Evolutionary conservation across 2,888 invertebrate genomes (phyloP).

Genomic region (Tetragonula carbonaria): DNA sequence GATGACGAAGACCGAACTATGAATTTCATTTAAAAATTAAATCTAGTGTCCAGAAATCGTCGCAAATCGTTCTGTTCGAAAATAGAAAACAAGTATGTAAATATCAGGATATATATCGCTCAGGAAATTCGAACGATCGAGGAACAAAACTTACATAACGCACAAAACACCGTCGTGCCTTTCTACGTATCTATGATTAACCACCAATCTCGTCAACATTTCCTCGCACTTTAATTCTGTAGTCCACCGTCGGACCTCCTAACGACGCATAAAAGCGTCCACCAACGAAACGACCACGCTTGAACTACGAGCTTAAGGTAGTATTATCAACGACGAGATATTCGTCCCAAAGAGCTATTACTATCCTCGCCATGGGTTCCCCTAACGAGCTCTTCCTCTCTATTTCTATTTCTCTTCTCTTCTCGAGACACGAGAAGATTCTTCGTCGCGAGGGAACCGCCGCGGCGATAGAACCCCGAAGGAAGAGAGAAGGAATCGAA

Average conservation of each 20-base stretch:
- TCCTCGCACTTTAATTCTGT: neutral
- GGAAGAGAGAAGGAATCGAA: neutral
- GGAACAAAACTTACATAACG: neutral
- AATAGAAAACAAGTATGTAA: too few species aligned
- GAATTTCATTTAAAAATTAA: too few species aligned
- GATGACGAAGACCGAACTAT: neutral
- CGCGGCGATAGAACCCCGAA: neutral
- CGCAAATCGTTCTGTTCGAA: neutral
- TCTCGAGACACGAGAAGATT: constrained; percentile 17
- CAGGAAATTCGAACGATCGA: too few species aligned
- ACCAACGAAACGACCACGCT: neutral
- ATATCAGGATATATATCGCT: too few species aligned
- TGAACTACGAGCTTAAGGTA: constrained; percentile 31
- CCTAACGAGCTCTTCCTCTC: constrained; percentile 47
- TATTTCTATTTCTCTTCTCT: neutral
- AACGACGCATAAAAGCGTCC: constrained; percentile 1
- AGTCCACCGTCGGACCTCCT: neutral
- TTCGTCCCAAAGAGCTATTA: constrained; percentile 30
- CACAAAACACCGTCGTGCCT: neutral
- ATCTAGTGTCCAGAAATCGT: neutral
- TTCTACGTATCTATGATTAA: neutral
- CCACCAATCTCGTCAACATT: too few species aligned
- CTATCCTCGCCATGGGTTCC: constrained; percentile 35
- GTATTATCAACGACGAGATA: constrained; percentile 39
- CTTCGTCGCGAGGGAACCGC: constrained; percentile 8